Evolutionary conservation across 2,797 vertebrate species (phyloP).

Genomic region (Galago senegalensis): DNA sequence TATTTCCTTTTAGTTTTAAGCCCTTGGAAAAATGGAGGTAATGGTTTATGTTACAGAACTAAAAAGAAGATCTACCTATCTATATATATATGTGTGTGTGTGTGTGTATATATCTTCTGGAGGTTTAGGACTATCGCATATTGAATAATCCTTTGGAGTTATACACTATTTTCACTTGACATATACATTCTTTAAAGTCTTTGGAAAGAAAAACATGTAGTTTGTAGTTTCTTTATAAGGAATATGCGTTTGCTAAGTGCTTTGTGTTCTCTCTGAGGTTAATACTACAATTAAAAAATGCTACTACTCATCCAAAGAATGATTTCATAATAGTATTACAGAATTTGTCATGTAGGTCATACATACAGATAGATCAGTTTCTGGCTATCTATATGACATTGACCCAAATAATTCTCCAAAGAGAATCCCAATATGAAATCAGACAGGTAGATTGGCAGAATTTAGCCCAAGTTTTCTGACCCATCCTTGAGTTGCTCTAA

Average conservation of each 20-base stretch:
- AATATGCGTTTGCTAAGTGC: neutral
- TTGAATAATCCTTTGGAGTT: neutral
- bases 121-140: neutral
- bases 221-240: neutral
- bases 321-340: neutral
- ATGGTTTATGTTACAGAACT: neutral
- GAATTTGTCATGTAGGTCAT: neutral
- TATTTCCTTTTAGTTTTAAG: neutral
- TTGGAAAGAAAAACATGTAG: neutral
- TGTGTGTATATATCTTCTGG: neutral
- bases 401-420: neutral
- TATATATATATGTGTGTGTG: too few relatives aligned
- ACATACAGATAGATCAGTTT: neutral
- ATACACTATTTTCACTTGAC: neutral
- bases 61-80: too few relatives aligned
- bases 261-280: neutral
- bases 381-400: neutral
- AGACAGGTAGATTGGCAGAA: neutral
- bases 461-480: neutral
- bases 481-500: neutral
- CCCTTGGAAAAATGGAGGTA: neutral
- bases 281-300: neutral
- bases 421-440: neutral
- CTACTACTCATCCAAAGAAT: neutral
- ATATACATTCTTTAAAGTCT: slow-evolving; percentile 11